These are phyloP conservation scores for Drosophila fulvimacula DNA, from an alignment of 2,888 invertebrate species.

Conservation along the genomic window DNA sequence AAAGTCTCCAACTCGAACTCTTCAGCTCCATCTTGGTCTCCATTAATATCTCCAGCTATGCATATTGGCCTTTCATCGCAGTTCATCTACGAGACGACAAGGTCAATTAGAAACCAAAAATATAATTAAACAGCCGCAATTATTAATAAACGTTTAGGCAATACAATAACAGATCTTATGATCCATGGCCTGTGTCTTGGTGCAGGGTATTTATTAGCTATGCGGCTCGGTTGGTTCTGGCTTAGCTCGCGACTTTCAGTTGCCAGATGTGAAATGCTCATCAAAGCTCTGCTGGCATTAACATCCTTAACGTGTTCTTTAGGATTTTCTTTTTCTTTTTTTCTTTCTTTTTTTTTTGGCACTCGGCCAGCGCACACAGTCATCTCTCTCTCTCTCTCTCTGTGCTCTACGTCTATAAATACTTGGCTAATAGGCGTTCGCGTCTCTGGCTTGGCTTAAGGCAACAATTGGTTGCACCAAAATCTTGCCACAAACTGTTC, in stretches of 20 bases:
- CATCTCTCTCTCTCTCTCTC: background rate
- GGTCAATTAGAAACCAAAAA: conserved; percentile 54
- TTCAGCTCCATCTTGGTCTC: conserved; percentile 12
- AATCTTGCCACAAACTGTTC: conserved; percentile 13
- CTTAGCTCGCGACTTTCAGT: conserved; percentile 27
- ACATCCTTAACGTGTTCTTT: conserved; percentile 17
- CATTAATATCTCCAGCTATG: conserved; percentile 12
- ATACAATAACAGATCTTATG: background rate
- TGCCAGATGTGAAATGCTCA: conserved; percentile 45
- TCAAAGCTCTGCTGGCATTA: conserved; percentile 38
- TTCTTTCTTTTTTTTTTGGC: too few relatives aligned
- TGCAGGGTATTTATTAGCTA: background rate
- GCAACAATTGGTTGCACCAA: conserved; percentile 9
- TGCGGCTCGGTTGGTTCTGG: conserved; percentile 18
- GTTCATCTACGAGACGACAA: conserved; percentile 53
- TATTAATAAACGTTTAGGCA: conserved; percentile 47
- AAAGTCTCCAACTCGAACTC: conserved; percentile 11
- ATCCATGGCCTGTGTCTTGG: too few relatives aligned
- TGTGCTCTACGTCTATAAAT: conserved; percentile 40
- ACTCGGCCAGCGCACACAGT: conserved; percentile 31
- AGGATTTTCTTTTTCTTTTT: conserved; percentile 2
- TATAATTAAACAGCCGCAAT: conserved; percentile 62
- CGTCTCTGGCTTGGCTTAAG: background rate
- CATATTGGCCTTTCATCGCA: conserved; percentile 47
- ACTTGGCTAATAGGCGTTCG: conserved; percentile 3